phyloP scores from a whole-genome alignment of 2,888 invertebrate genomes.

The Rhaphigaster nebulosa region DNA sequence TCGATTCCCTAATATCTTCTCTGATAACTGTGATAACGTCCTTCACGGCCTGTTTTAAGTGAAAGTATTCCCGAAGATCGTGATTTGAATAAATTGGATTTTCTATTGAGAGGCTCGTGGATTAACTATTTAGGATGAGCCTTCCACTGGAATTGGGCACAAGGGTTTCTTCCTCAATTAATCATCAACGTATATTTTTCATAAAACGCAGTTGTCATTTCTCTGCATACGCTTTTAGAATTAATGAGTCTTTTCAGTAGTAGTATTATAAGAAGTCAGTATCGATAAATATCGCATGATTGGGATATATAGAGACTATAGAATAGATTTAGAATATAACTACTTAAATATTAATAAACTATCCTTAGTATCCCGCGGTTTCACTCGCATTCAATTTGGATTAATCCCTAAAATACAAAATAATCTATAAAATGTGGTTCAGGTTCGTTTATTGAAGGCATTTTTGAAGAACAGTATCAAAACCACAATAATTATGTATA shows the following conservation, averaged over 20 bases:
- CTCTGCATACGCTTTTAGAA: background rate
- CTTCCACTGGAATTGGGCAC: background rate
- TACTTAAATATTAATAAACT: too few species aligned
- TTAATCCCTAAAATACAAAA: too few species aligned
- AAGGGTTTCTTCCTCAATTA: background rate
- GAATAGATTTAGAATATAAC: too few species aligned
- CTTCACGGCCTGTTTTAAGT: background rate
- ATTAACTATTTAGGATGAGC: background rate
- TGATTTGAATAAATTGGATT: slow-evolving; percentile 13
- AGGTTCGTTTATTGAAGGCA: too few species aligned
- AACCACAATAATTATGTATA: too few species aligned
- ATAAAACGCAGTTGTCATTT: background rate
- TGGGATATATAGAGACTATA: too few species aligned
- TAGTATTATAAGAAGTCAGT: background rate
- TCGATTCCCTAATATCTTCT: background rate
- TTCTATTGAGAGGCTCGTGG: background rate
- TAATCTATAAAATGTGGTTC: too few species aligned
- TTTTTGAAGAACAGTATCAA: too few species aligned
- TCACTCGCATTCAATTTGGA: too few species aligned
- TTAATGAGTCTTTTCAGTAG: background rate
- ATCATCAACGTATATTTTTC: background rate
- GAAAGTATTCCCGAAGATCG: background rate
- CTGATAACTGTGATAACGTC: background rate
- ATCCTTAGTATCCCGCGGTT: too few species aligned
- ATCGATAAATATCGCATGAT: background rate